phyloP scores from a whole-genome alignment of 2,888 invertebrate genomes.

The Notodonta dromedarius region DNA sequence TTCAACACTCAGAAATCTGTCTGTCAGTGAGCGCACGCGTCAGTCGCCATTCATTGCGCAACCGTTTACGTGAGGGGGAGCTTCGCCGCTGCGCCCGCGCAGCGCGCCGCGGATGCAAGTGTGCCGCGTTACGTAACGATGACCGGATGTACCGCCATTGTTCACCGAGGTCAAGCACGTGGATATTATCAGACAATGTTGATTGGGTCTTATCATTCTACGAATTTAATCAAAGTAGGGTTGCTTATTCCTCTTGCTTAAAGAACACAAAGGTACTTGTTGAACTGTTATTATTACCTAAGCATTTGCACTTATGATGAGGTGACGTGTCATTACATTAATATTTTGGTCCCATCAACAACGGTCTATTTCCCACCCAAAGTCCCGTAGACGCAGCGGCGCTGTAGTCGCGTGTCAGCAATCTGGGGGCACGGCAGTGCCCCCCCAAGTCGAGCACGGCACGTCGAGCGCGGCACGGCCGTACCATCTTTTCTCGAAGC shows the following conservation, averaged over 20 bases:
- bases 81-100: neutral
- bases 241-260: neutral
- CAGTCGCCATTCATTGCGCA: slow-evolving; percentile 21
- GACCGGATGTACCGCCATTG: slow-evolving; percentile 18
- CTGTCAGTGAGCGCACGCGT: slow-evolving; percentile 12
- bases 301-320: too few relatives aligned
- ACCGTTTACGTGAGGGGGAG: slow-evolving; percentile 28
- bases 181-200: neutral
- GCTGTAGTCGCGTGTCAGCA: too few relatives aligned
- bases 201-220: neutral
- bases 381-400: too few relatives aligned
- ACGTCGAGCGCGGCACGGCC: too few relatives aligned
- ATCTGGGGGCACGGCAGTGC: too few relatives aligned
- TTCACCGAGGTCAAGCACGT: slow-evolving; percentile 11
- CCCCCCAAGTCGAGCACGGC: too few relatives aligned
- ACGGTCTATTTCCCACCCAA: too few relatives aligned
- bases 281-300: too few relatives aligned
- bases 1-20: neutral
- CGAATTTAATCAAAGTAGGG: neutral
- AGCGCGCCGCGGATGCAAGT: slow-evolving; percentile 1
- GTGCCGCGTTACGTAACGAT: slow-evolving; percentile 4
- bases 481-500: too few relatives aligned
- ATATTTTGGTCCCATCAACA: too few relatives aligned
- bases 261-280: too few relatives aligned
- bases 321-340: too few relatives aligned